phyloP scores from a whole-genome alignment of 2,113 vertebrate genomes.

The Silurus asotus region DNA sequence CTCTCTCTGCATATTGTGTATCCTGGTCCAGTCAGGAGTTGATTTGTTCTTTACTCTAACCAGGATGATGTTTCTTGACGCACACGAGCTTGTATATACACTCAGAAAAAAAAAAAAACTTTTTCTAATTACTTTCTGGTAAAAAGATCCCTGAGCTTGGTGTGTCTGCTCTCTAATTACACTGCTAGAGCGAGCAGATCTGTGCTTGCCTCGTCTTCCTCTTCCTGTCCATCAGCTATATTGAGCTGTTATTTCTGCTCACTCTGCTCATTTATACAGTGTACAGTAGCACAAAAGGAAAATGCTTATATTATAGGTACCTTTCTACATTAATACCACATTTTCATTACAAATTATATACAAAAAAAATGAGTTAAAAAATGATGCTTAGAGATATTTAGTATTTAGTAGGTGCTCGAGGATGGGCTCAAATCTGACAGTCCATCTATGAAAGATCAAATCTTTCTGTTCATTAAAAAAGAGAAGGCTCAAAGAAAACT shows the following conservation, averaged over 20 bases:
- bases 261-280: background rate
- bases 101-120: background rate
- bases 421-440: background rate
- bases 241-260: conserved; percentile 18
- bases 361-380: background rate
- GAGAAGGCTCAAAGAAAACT: background rate
- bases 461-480: background rate
- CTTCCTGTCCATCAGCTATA: background rate
- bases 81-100: background rate
- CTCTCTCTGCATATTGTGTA: background rate
- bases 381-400: background rate
- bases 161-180: conserved; percentile 37
- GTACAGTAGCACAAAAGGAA: background rate
- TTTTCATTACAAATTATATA: background rate
- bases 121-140: conserved; percentile 35
- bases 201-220: background rate
- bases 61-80: conserved; percentile 12
- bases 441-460: background rate
- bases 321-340: background rate
- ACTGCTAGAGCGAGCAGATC: conserved; percentile 2
- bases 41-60: conserved; percentile 4
- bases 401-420: background rate
- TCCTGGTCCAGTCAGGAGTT: background rate
- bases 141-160: conserved; percentile 39
- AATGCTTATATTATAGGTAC: background rate